phyloP scores from a whole-genome alignment of 2,113 vertebrate genomes.

The Danio rerio region DNA sequence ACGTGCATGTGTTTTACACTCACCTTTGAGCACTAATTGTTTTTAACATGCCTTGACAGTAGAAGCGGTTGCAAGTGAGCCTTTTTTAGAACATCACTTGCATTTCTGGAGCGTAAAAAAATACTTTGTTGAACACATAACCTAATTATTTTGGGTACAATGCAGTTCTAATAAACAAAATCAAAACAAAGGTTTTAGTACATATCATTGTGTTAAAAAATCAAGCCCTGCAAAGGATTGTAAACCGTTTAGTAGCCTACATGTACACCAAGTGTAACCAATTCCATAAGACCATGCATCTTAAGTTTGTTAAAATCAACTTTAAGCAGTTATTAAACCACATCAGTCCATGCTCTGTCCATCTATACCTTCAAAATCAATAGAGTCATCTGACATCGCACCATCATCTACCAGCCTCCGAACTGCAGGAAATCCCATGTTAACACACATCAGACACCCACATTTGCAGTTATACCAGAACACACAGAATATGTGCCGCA shows the following conservation, averaged over 20 bases:
- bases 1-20: too few relatives aligned
- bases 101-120: too few relatives aligned
- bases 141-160: background rate
- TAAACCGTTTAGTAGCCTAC: background rate
- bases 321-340: background rate
- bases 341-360: background rate
- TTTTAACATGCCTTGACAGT: too few relatives aligned
- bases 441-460: background rate
- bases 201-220: background rate
- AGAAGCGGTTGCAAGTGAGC: too few relatives aligned
- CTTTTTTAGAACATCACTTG: too few relatives aligned
- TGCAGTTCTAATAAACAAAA: background rate
- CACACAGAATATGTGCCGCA: background rate
- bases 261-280: too few relatives aligned
- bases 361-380: slow-evolving; percentile 76
- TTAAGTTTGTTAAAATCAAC: background rate
- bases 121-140: too few relatives aligned
- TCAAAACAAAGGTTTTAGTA: background rate
- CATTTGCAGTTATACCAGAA: background rate
- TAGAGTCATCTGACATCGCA: slow-evolving; percentile 80
- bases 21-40: too few relatives aligned
- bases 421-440: slow-evolving; percentile 69
- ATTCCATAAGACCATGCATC: too few relatives aligned
- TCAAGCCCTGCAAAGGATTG: background rate
- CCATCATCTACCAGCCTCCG: slow-evolving; percentile 79